Conservation (phyloP, 2,113 vertebrate genomes). For the Gallinago paraguaiae region DNA sequence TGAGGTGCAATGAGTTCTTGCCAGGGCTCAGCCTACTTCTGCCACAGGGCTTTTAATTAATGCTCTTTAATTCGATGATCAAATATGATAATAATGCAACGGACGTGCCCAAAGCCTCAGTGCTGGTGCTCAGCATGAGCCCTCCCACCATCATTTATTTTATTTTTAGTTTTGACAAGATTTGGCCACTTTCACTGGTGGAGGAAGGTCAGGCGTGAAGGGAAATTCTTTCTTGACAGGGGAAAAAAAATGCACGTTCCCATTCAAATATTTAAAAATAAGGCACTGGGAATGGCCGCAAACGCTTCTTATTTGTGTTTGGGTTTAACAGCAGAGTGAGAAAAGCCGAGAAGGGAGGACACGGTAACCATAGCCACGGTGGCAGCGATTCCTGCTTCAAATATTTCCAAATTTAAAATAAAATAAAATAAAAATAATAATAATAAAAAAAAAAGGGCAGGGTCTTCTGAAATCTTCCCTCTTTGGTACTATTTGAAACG, state of each 20-base stretch:
- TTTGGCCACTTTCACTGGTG: not conserved
- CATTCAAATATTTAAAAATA: not conserved
- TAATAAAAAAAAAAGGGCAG: too few species aligned
- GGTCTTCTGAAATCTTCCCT: too few species aligned
- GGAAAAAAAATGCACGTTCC: not conserved
- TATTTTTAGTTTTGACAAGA: not conserved
- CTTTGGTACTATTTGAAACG: too few species aligned
- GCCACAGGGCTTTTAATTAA: not conserved
- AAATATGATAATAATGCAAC: not conserved
- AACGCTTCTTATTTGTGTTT: not conserved
- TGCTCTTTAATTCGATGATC: accelerated
- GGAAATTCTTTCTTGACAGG: not conserved
- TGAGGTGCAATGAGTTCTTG: not conserved
- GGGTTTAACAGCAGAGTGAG: not conserved
- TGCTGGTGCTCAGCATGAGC: not conserved
- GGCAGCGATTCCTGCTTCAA: not conserved
- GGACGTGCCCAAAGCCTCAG: not conserved
- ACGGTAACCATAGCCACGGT: not conserved
- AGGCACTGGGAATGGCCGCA: not conserved
- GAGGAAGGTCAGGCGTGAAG: not conserved
- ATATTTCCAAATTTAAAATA: not conserved
- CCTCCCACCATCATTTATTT: not conserved
- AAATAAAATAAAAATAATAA: too few species aligned
- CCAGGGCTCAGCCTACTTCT: not conserved
- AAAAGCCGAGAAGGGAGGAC: not conserved